Percentiles rank a stretch among this genome's conserved stretches.
Conservation (phyloP, 2,113 vertebrate genomes). For the Dasypus novemcinctus region DNA sequence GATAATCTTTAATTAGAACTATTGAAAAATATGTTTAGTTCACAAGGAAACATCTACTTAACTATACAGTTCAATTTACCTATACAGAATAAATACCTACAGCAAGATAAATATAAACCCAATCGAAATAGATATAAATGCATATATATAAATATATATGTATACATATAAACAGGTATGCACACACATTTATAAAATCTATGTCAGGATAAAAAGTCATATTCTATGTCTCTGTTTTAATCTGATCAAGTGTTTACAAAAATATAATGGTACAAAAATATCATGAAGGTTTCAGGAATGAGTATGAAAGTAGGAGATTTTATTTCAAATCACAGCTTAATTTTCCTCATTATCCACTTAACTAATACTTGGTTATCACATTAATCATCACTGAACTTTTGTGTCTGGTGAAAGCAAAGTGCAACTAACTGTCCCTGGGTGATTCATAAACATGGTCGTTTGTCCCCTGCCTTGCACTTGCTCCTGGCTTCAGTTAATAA, state of each 20-base stretch:
- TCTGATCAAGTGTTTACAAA: neutral
- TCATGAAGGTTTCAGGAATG: neutral
- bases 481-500: constrained; percentile 61
- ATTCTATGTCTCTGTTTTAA: neutral
- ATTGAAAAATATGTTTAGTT: neutral
- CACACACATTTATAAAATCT: neutral
- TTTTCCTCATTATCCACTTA: neutral
- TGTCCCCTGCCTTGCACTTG: constrained; percentile 41
- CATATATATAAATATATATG: neutral
- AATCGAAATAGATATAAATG: neutral
- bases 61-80: neutral
- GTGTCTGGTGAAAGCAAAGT: neutral
- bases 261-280: neutral
- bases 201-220: neutral
- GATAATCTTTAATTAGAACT: neutral
- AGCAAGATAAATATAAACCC: neutral
- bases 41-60: neutral
- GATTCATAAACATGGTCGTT: neutral
- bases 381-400: neutral
- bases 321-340: neutral
- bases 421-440: neutral
- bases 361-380: neutral
- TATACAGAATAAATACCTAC: neutral
- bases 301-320: neutral
- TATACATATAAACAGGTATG: neutral